A percentile compares a stretch with the other conserved stretches of the same genome.
These are phyloP conservation scores for Xenops minutus DNA, from an alignment of 2,797 vertebrate genomes.

Conservation along the genomic window DNA sequence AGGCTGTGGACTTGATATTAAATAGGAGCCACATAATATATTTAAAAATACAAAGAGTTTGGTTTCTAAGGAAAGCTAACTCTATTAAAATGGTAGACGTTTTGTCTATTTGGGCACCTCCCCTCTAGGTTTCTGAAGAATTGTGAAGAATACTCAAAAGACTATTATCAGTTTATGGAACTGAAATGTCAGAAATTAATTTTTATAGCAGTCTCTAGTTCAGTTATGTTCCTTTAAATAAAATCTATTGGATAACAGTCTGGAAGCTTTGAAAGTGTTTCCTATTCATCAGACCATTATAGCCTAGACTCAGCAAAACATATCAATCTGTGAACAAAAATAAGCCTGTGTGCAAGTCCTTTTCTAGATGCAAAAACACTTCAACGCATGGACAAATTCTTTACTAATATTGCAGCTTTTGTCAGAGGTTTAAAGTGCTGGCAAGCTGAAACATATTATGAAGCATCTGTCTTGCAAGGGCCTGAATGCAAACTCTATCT, in stretches of 20 bases:
- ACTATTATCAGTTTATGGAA: not conserved
- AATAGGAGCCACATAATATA: not conserved
- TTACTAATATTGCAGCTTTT: not conserved
- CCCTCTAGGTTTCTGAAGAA: not conserved
- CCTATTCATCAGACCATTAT: not conserved
- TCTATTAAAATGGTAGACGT: not conserved
- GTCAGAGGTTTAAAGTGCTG: not conserved
- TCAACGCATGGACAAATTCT: not conserved
- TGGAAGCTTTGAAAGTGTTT: not conserved
- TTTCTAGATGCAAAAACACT: not conserved
- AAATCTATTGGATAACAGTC: not conserved
- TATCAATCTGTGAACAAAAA: not conserved
- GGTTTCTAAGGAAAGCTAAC: not conserved
- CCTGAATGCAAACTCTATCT: not conserved
- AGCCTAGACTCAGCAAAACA: not conserved
- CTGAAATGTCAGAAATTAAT: not conserved
- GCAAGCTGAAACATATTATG: not conserved
- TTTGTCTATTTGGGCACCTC: not conserved
- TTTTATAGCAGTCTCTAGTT: not conserved
- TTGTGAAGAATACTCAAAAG: not conserved
- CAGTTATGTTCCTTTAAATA: not conserved
- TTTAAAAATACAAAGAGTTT: not conserved
- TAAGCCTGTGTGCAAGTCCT: not conserved
- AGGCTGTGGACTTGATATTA: not conserved
- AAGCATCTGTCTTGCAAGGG: not conserved